These are phyloP conservation scores for Gonioctena quinquepunctata DNA, from an alignment of 1,140 invertebrate genomes.

Conservation along the genomic window DNA sequence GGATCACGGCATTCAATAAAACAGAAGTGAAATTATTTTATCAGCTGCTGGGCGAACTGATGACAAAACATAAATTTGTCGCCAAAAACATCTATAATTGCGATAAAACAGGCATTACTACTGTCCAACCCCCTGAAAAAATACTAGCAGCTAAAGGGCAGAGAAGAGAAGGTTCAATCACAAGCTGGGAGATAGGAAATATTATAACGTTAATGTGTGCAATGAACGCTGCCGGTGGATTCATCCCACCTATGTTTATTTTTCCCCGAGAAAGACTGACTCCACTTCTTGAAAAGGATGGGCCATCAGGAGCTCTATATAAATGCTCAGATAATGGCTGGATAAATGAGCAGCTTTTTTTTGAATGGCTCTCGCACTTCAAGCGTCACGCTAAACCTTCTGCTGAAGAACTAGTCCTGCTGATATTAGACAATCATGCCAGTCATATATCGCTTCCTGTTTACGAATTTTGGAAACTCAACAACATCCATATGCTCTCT, in stretches of 20 bases:
- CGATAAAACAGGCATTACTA: conserved; percentile 21
- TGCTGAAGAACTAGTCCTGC: conserved; percentile 34
- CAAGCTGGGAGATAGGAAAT: conserved; percentile 23
- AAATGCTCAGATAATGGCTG: conserved; percentile 49
- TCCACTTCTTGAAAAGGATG: conserved; percentile 37
- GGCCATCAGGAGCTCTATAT: conserved; percentile 42
- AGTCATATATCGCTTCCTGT: conserved; percentile 28
- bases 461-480: conserved; percentile 38
- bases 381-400: conserved; percentile 31
- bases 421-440: conserved; percentile 45
- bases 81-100: conserved; percentile 14
- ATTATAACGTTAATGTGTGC: conserved; percentile 25
- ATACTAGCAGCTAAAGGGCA: conserved; percentile 19
- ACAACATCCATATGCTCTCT: conserved; percentile 37
- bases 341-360: conserved; percentile 31
- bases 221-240: conserved; percentile 26
- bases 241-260: conserved; percentile 30
- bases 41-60: conserved; percentile 33
- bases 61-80: conserved; percentile 20
- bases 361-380: conserved; percentile 26
- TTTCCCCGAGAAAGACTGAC: conserved; percentile 29
- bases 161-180: conserved; percentile 12
- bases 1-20: conserved; percentile 36
- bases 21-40: conserved; percentile 39
- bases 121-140: conserved; percentile 14